A percentile compares a stretch with the other conserved stretches of the same genome.
phyloP scores from a whole-genome alignment of 2,797 vertebrate species.

The Yasuhikotakia modesta region DNA sequence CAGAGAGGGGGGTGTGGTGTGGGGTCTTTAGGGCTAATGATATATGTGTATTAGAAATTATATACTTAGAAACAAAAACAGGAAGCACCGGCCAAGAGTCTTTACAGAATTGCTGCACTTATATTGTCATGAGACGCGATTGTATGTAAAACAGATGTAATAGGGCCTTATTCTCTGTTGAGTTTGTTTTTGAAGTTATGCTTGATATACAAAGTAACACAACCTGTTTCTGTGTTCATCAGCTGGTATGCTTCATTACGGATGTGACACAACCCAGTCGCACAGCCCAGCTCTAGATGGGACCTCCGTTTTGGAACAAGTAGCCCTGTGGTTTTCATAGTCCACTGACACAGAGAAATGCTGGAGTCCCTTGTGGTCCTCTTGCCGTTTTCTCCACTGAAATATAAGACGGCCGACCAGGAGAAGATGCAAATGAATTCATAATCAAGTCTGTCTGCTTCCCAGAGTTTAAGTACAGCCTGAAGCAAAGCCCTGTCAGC shows the following conservation, averaged over 20 bases:
- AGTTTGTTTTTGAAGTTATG: conserved; percentile 38
- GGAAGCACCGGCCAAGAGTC: conserved; percentile 6
- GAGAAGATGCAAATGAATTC: conserved; percentile 63
- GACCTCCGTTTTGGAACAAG: conserved; percentile 61
- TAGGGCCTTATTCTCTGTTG: conserved; percentile 14
- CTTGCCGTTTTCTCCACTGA: conserved; percentile 55
- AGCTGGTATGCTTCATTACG: conserved; percentile 44
- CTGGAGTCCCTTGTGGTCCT: conserved; percentile 48
- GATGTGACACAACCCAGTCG: conserved; percentile 48
- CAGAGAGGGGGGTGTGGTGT: conserved; percentile 40
- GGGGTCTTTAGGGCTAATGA: conserved; percentile 45
- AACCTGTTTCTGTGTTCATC: conserved; percentile 30
- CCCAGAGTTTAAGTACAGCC: conserved; percentile 63
- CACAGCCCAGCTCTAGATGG: conserved; percentile 56
- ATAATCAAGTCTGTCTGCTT: conserved; percentile 66
- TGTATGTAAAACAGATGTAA: conserved; percentile 27
- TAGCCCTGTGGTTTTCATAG: conserved; percentile 63
- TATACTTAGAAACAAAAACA: conserved; percentile 26
- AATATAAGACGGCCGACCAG: conserved; percentile 57
- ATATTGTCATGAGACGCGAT: conserved; percentile 11
- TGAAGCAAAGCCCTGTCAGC: conserved; percentile 52
- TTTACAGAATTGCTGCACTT: conserved; percentile 9
- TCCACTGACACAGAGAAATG: conserved; percentile 63
- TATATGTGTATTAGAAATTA: conserved; percentile 46
- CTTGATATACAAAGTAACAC: conserved; percentile 52